Evolutionary conservation across 2,797 vertebrate genomes (phyloP).

Genomic region (Melanotaenia pygmaea): DNA sequence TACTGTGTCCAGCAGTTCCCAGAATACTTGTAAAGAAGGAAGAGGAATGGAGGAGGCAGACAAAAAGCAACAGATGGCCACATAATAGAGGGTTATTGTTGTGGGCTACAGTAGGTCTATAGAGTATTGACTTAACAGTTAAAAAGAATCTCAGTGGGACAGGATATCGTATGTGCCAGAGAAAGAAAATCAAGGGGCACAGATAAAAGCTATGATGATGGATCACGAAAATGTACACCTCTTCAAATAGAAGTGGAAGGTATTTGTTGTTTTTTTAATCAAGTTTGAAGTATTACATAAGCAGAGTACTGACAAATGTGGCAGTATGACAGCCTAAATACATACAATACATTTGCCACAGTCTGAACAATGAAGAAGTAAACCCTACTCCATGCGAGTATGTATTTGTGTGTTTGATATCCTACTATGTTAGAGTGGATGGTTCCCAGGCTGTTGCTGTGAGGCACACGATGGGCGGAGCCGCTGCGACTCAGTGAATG

Average conservation of each 20-base stretch:
- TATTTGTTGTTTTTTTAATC: slow-evolving; percentile 23
- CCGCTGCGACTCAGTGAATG: slow-evolving; percentile 92
- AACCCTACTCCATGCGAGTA: slow-evolving; percentile 6
- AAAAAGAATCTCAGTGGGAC: slow-evolving; percentile 20
- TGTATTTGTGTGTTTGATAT: slow-evolving; percentile 29
- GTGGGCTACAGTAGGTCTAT: slow-evolving; percentile 39
- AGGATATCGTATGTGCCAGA: slow-evolving; percentile 28
- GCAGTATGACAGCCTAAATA: slow-evolving; percentile 3
- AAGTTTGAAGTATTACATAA: slow-evolving; percentile 11
- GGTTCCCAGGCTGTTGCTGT: slow-evolving; percentile 84
- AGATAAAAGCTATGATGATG: slow-evolving; percentile 1
- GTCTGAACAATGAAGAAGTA: slow-evolving; percentile 16
- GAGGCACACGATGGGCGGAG: slow-evolving; percentile 84
- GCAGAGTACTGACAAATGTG: slow-evolving; percentile 5
- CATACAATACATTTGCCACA: slow-evolving; percentile 1
- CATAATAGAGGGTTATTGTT: slow-evolving; percentile 57
- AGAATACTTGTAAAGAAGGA: slow-evolving; percentile 25
- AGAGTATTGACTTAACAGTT: slow-evolving; percentile 40
- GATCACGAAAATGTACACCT: slow-evolving; percentile 9
- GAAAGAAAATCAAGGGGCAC: slow-evolving; percentile 9
- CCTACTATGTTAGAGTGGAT: slow-evolving; percentile 88
- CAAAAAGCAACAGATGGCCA: slow-evolving; percentile 64
- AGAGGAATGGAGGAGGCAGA: slow-evolving; percentile 57
- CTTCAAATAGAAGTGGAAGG: background rate
- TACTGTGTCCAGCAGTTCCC: slow-evolving; percentile 41